These are phyloP conservation scores for Amphiprion clarkii DNA, from an alignment of 2,797 vertebrate species.

Conservation along the genomic window DNA sequence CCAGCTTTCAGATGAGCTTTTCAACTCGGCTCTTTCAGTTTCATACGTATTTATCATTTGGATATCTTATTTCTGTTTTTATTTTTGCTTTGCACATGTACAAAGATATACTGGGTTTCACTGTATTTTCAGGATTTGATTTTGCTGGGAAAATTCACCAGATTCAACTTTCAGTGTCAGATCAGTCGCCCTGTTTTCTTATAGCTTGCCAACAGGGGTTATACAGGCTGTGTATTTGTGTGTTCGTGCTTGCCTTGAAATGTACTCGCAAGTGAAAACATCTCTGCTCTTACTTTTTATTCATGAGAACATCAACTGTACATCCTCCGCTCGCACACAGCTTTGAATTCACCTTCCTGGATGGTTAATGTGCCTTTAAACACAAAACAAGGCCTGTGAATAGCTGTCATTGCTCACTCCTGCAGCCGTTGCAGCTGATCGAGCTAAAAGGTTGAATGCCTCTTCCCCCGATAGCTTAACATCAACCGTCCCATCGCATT, in stretches of 20 bases:
- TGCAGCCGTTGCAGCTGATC: slow-evolving; percentile 30
- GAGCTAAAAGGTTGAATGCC: slow-evolving; percentile 54
- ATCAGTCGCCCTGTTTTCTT: slow-evolving; percentile 37
- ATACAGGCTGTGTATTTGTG: background rate
- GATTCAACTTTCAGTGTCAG: slow-evolving; percentile 26
- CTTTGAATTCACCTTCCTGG: slow-evolving; percentile 33
- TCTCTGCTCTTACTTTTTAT: slow-evolving; percentile 54
- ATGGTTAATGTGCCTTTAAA: slow-evolving; percentile 61
- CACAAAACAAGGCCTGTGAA: slow-evolving; percentile 43
- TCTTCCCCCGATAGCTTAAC: slow-evolving; percentile 58
- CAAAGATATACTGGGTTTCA: background rate
- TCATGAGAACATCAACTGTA: slow-evolving; percentile 36
- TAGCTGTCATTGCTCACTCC: slow-evolving; percentile 65
- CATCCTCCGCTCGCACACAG: slow-evolving; percentile 1
- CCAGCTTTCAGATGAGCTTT: slow-evolving; percentile 36
- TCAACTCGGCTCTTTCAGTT: slow-evolving; percentile 4
- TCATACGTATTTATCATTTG: slow-evolving; percentile 6
- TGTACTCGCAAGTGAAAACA: slow-evolving; percentile 41
- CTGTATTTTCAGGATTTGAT: slow-evolving; percentile 13
- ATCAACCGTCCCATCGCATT: slow-evolving; percentile 54
- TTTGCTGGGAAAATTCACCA: slow-evolving; percentile 3
- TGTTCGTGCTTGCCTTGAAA: background rate
- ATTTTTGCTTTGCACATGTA: background rate
- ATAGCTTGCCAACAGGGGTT: slow-evolving; percentile 10
- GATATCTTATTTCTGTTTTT: slow-evolving; percentile 18